Percentiles rank a stretch among this genome's conserved stretches.
These are phyloP conservation scores for Amblyteles armatorius DNA, from an alignment of 2,888 invertebrate species.

Conservation along the genomic window DNA sequence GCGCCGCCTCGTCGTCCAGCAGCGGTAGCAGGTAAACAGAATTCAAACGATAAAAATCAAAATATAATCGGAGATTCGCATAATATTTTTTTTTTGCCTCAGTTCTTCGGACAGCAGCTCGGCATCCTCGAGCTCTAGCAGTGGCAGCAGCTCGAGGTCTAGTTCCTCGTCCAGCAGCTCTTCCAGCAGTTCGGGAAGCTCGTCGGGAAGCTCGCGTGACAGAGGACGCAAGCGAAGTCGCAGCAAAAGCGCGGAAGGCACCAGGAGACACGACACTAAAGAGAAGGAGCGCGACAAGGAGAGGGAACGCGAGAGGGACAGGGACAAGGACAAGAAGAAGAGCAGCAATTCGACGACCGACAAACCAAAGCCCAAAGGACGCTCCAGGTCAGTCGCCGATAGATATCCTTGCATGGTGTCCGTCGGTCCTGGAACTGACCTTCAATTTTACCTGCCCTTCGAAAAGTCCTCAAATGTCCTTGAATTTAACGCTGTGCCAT, in stretches of 20 bases:
- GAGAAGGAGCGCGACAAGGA: constrained; percentile 85
- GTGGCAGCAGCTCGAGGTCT: constrained; percentile 87
- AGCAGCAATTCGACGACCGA: constrained; percentile 80
- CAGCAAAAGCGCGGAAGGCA: constrained; percentile 82
- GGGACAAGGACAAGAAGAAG: constrained; percentile 84
- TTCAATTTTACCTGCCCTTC: background rate
- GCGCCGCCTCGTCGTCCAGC: constrained; percentile 92
- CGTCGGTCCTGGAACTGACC: no score
- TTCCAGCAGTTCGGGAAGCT: constrained; percentile 90
- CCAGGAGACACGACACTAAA: constrained; percentile 84
- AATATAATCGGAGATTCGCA: background rate
- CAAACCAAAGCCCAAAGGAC: constrained; percentile 83
- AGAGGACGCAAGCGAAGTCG: constrained; percentile 87
- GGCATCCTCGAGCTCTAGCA: constrained; percentile 85
- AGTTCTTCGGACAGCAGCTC: constrained; percentile 94
- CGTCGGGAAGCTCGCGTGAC: constrained; percentile 87
- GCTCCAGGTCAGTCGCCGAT: constrained; percentile 81
- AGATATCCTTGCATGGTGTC: background rate
- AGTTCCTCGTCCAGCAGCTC: constrained; percentile 92
- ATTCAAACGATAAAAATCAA: background rate
- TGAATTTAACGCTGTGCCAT: no score
- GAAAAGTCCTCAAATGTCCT: constrained; percentile 1
- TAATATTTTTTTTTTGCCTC: background rate
- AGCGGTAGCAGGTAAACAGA: constrained; percentile 90
- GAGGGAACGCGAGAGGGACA: constrained; percentile 83